A percentile compares a stretch with the other conserved stretches of the same genome.
Conservation (phyloP, 2,888 invertebrate genomes). For the Molorchus minor region DNA sequence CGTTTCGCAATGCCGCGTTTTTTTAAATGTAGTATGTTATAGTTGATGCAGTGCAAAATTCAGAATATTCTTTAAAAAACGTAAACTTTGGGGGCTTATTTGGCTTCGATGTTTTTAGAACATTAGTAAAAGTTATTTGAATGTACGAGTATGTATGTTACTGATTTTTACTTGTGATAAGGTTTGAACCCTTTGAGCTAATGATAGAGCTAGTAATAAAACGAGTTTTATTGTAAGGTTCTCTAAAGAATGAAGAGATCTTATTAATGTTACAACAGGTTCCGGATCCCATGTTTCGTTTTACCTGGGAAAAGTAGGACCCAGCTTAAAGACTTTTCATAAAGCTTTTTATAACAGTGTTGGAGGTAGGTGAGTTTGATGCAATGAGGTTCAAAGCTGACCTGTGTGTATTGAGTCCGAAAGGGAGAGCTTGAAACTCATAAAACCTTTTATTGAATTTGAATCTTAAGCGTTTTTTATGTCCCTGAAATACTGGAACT, state of each 20-base stretch:
- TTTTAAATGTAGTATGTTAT: background rate
- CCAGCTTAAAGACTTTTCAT: slow-evolving; percentile 2
- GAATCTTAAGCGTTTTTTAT: slow-evolving; percentile 10
- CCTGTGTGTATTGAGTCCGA: background rate
- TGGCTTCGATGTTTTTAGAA: background rate
- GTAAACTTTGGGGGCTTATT: background rate
- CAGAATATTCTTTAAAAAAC: background rate
- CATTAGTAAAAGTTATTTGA: background rate
- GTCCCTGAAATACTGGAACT: background rate
- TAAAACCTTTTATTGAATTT: background rate
- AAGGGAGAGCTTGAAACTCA: background rate
- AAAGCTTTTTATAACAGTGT: background rate
- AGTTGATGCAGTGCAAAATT: background rate
- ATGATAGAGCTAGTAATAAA: slow-evolving; percentile 7
- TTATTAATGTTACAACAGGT: background rate
- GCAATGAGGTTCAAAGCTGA: slow-evolving; percentile 2
- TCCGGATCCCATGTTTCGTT: background rate
- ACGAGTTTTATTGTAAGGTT: slow-evolving; percentile 1
- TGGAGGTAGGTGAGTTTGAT: background rate
- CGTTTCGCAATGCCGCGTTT: background rate
- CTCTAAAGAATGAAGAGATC: background rate
- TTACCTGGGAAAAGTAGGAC: background rate
- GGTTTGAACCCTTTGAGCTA: slow-evolving; percentile 8
- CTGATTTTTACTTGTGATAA: slow-evolving; percentile 4
- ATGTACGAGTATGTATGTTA: background rate